These are phyloP conservation scores for Passer montanus DNA, from an alignment of 2,113 vertebrate genomes.

Conservation along the genomic window DNA sequence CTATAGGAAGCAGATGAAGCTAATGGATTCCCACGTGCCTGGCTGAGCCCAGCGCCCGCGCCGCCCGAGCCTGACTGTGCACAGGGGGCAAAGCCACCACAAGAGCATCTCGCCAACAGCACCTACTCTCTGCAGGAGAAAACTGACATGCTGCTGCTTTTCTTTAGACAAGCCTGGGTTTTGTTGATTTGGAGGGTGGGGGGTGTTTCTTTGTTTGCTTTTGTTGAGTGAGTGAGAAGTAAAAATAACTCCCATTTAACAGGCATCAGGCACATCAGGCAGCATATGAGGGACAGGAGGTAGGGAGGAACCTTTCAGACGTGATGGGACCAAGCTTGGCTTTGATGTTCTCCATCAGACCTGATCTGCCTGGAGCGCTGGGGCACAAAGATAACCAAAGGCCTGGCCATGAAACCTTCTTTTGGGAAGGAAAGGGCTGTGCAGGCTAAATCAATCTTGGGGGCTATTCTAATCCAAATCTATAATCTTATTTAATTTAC, in stretches of 20 bases:
- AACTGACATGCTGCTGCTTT: neutral
- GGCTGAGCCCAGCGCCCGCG: neutral
- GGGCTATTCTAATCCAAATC: neutral
- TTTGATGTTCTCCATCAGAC: neutral
- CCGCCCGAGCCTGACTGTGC: neutral
- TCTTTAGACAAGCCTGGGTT: neutral
- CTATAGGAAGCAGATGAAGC: neutral
- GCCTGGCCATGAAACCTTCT: neutral
- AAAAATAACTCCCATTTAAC: neutral
- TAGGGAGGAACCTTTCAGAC: neutral
- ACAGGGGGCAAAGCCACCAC: neutral
- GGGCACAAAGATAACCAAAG: neutral
- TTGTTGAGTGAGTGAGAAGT: neutral
- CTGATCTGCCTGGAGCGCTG: neutral
- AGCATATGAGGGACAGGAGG: rapidly evolving
- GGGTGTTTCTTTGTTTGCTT: neutral
- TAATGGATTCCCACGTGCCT: neutral
- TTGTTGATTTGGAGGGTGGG: neutral
- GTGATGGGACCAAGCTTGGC: neutral
- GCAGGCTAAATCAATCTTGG: neutral
- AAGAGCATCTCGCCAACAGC: neutral
- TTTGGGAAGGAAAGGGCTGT: neutral
- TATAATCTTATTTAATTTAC: neutral
- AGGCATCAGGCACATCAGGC: neutral
- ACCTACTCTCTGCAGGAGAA: neutral